Evolutionary conservation across 2,113 vertebrate species (phyloP).

Genomic region (Rhabdornis inornatus): DNA sequence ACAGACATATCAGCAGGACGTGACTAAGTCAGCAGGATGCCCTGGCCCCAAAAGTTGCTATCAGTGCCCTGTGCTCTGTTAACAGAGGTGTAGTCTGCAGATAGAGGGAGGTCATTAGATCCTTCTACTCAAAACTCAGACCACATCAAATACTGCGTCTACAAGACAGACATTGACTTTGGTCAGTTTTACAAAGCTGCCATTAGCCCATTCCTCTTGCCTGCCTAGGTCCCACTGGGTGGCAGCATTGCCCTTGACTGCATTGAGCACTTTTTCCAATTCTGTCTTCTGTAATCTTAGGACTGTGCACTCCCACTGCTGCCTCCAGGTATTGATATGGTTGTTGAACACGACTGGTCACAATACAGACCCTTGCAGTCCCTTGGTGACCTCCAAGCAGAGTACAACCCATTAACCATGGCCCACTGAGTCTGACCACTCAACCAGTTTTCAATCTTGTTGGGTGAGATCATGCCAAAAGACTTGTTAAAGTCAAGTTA

Average conservation of each 20-base stretch:
- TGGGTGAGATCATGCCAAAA: not conserved
- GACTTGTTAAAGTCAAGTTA: not conserved
- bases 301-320: not conserved
- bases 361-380: not conserved
- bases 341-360: not conserved
- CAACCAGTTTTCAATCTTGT: not conserved
- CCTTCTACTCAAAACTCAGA: not conserved
- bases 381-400: not conserved
- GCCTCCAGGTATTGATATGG: not conserved
- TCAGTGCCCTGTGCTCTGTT: not conserved
- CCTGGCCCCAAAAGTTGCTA: not conserved
- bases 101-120: not conserved
- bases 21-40: not conserved
- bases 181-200: not conserved
- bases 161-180: not conserved
- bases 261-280: not conserved
- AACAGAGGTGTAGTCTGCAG: not conserved
- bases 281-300: not conserved
- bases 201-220: not conserved
- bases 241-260: slow-evolving; percentile 40
- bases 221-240: slow-evolving; percentile 41
- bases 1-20: not conserved
- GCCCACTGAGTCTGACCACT: not conserved
- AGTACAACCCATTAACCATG: not conserved
- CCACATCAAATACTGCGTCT: not conserved